Conservation (phyloP, 1,140 invertebrate species). For the Drosophila santomea region DNA sequence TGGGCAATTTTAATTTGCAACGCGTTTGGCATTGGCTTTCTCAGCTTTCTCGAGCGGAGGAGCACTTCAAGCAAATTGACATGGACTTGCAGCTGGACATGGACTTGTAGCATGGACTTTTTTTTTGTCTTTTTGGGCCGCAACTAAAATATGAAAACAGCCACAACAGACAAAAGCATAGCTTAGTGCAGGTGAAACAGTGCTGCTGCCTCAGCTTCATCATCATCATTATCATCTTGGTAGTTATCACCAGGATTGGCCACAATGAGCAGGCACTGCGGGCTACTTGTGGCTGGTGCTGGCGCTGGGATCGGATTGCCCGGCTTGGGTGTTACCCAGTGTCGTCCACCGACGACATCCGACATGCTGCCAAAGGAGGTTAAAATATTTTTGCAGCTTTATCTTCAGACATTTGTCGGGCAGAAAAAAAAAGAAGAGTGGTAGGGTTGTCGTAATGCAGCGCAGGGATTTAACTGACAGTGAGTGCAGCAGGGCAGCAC, state of each 20-base stretch:
- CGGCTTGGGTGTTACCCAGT: constrained; percentile 11
- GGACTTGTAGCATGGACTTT: neutral
- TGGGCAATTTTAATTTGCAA: constrained; percentile 76
- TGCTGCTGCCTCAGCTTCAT: constrained; percentile 6
- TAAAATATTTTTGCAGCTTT: constrained; percentile 84
- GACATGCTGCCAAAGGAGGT: constrained; percentile 81
- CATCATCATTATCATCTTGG: neutral
- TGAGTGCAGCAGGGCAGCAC: constrained; percentile 62
- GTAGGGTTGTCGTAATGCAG: constrained; percentile 66
- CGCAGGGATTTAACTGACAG: constrained; percentile 79
- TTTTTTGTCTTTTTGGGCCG: constrained; percentile 42
- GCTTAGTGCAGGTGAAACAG: constrained; percentile 65
- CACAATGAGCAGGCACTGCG: constrained; percentile 32
- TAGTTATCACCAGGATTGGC: constrained; percentile 1
- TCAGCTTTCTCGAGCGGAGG: constrained; percentile 8
- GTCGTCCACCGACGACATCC: constrained; percentile 35
- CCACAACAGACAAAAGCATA: constrained; percentile 65
- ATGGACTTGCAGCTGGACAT: constrained; percentile 26
- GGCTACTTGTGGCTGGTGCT: constrained; percentile 20
- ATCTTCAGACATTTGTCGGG: constrained; percentile 75
- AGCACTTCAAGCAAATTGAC: constrained; percentile 57
- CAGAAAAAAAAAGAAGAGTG: neutral
- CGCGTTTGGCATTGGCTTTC: constrained; percentile 72
- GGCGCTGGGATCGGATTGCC: neutral
- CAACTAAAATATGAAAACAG: constrained; percentile 71